Conservation (phyloP, 1,140 invertebrate species). For the Atta cephalotes region DNA sequence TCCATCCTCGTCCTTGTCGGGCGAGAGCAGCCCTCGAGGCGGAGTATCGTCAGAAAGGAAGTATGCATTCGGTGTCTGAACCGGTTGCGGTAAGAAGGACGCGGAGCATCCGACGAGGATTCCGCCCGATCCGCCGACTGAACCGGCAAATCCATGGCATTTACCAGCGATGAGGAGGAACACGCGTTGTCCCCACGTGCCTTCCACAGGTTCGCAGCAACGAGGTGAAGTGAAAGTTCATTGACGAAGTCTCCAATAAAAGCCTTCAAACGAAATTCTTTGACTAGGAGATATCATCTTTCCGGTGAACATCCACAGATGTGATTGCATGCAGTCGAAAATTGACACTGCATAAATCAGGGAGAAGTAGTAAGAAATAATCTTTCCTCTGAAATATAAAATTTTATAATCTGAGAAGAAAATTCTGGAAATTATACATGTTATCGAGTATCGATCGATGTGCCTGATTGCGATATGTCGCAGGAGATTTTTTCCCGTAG, state of each 20-base stretch:
- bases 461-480: conserved; percentile 48
- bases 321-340: not conserved
- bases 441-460: conserved; percentile 17
- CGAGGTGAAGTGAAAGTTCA: conserved; percentile 33
- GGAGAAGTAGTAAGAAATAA: not conserved
- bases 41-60: not conserved
- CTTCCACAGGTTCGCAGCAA: conserved; percentile 4
- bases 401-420: not conserved
- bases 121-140: not conserved
- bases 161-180: conserved; percentile 31
- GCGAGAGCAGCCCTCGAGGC: conserved; percentile 3
- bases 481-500: conserved; percentile 19
- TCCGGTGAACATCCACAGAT: not conserved
- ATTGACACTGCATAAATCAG: not conserved
- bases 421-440: not conserved
- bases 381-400: not conserved
- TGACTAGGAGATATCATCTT: not conserved
- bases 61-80: conserved; percentile 2
- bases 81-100: not conserved
- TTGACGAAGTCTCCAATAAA: not conserved
- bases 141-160: not conserved
- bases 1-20: conserved; percentile 74
- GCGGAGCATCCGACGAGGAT: not conserved
- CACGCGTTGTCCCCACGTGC: conserved; percentile 49
- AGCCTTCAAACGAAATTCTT: not conserved